Evolutionary conservation across 2,113 vertebrate species (phyloP).

Genomic region (Sarotherodon lohbergeri): DNA sequence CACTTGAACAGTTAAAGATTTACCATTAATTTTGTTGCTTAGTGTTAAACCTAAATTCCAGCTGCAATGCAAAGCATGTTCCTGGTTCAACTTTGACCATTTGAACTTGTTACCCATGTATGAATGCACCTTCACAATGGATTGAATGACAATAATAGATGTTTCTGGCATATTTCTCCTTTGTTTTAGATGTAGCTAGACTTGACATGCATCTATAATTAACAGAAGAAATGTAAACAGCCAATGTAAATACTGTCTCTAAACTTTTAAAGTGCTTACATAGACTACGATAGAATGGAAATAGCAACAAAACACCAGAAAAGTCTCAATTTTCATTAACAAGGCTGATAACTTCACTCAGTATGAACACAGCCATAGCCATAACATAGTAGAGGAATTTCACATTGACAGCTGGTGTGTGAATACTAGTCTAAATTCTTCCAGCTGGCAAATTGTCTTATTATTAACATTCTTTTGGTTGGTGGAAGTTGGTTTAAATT

Average conservation of each 20-base stretch:
- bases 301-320: background rate
- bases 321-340: background rate
- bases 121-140: background rate
- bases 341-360: background rate
- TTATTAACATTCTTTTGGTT: background rate
- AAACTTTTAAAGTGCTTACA: background rate
- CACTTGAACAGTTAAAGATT: background rate
- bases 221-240: background rate
- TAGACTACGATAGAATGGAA: background rate
- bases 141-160: background rate
- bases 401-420: constrained; percentile 17
- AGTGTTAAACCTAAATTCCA: background rate
- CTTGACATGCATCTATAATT: no score
- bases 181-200: background rate
- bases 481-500: background rate
- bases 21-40: background rate
- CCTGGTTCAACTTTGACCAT: background rate
- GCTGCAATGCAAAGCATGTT: background rate
- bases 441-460: background rate
- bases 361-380: background rate
- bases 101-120: background rate
- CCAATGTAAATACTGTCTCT: background rate
- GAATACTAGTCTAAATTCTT: background rate
- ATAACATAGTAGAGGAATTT: background rate
- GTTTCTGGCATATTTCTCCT: background rate